Base-by-base conservation (phyloP, 2,113 vertebrate species). In the Pseudorasbora parva region DNA sequence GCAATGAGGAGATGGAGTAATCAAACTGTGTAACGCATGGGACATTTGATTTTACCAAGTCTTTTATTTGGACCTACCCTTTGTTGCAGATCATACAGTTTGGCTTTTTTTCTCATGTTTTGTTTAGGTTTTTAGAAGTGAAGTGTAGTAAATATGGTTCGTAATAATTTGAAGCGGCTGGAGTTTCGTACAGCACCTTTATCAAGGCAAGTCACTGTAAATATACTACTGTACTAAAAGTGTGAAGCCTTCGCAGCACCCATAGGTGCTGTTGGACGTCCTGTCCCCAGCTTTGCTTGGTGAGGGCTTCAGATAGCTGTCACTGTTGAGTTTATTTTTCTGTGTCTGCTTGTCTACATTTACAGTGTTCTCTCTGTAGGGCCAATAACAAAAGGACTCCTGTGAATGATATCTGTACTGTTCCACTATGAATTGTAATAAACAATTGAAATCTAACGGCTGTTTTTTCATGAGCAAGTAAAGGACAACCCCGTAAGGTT, bases 121-220 rank as follows among this genome's bases (percentile, higher is more conserved):
- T 96, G 96, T 98, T 97, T 98, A 97, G 97, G 98, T 87, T 98
- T 96, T 96, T 98, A 97, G 96, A 97, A 96, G 95, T 98, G 96
- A 97, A 96, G 96, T 99, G 95, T 99, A 97, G 97, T 98, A 91
- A 91, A 97, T 98, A 96, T 96, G 96, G 95, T 98, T 97, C 95
- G 94, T 97, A 95, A 96, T 97, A 96, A 97, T 97, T 96, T 98
- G 96, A 98, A 97, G 97, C 97, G 95, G 96, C 96, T 96, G 97
- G 96, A 98, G 96, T 97, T 96, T 85, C 86, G 83, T 97, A 96
- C 86, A 82, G 82, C 86, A 87, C 86, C 86, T 95, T 97, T 92
- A 91, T 88, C 96, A 97, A 99, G 98, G 98, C 97, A 98, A 99
- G 97, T 99, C 97, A 95, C 94, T 96, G 96, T 97, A 94, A 95